These are phyloP conservation scores for Solenodon paradoxus DNA, from an alignment of 2,113 vertebrate species.

Conservation along the genomic window DNA sequence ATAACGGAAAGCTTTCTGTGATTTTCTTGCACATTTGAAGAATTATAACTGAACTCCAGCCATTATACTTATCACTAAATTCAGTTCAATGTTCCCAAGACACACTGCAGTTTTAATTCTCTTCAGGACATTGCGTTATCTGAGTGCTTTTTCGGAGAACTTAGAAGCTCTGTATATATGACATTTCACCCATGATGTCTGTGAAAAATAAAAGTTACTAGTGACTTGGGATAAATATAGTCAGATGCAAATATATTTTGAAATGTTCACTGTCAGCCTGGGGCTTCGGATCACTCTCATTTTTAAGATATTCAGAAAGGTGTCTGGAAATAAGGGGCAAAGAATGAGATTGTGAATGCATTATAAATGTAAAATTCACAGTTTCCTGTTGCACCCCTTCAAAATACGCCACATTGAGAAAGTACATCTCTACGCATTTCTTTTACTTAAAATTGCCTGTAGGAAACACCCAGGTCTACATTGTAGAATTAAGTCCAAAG, in stretches of 20 bases:
- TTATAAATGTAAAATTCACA: not conserved
- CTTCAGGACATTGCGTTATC: not conserved
- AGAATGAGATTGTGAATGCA: not conserved
- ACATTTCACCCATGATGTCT: not conserved
- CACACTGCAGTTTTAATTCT: not conserved
- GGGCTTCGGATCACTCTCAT: not conserved
- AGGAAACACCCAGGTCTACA: not conserved
- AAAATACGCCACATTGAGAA: not conserved
- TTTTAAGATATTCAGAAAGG: not conserved
- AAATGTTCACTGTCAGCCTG: not conserved
- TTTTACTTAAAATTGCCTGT: not conserved
- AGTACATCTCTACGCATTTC: not conserved
- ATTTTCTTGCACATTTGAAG: not conserved
- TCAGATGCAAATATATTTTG: not conserved
- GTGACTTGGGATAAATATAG: not conserved
- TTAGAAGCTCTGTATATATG: not conserved
- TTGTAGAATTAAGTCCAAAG: not conserved
- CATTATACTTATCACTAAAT: not conserved
- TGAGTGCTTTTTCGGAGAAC: not conserved
- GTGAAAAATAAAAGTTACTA: not conserved
- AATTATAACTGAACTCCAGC: not conserved
- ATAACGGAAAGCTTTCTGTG: not conserved
- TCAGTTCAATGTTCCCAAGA: not conserved
- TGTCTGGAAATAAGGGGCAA: not conserved
- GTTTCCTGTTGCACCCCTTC: not conserved